Conservation (phyloP, 2,888 invertebrate species). For the Adelphocoris suturalis region DNA sequence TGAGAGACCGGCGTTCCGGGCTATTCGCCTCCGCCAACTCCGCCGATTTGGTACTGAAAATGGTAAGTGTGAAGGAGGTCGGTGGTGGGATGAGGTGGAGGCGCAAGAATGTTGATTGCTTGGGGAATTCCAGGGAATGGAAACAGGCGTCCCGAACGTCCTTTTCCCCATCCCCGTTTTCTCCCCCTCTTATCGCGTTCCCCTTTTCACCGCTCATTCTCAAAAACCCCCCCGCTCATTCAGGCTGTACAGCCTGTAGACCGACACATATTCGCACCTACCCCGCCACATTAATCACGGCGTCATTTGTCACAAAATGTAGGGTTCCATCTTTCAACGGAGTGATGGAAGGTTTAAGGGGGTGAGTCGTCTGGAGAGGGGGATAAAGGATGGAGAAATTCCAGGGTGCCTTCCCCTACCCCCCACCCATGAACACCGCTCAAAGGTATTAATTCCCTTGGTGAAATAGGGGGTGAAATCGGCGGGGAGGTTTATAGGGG, state of each 20-base stretch:
- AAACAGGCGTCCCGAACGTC: slow-evolving; percentile 4
- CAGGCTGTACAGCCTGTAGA: background rate
- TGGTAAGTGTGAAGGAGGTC: background rate
- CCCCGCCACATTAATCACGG: slow-evolving; percentile 63
- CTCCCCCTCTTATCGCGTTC: background rate
- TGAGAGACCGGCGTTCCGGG: slow-evolving; percentile 15
- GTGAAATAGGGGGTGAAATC: background rate
- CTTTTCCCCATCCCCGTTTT: background rate
- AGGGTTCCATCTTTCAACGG: slow-evolving; percentile 55
- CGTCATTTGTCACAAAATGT: slow-evolving; percentile 65
- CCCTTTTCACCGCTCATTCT: background rate
- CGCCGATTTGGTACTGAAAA: slow-evolving; percentile 27
- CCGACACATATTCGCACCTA: slow-evolving; percentile 1
- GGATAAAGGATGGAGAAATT: too few species aligned
- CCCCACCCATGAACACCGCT: background rate
- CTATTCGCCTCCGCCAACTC: background rate
- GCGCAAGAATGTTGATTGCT: slow-evolving; percentile 69
- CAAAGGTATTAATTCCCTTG: background rate
- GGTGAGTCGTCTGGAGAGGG: background rate
- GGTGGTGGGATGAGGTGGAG: slow-evolving; percentile 2
- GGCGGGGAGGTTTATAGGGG: background rate
- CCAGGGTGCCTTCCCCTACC: background rate
- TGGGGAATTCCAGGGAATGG: slow-evolving; percentile 55
- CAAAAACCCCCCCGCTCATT: slow-evolving; percentile 8
- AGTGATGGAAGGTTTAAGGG: slow-evolving; percentile 2